Conservation (phyloP, 2,888 invertebrate species). For the Athalia circularis region DNA sequence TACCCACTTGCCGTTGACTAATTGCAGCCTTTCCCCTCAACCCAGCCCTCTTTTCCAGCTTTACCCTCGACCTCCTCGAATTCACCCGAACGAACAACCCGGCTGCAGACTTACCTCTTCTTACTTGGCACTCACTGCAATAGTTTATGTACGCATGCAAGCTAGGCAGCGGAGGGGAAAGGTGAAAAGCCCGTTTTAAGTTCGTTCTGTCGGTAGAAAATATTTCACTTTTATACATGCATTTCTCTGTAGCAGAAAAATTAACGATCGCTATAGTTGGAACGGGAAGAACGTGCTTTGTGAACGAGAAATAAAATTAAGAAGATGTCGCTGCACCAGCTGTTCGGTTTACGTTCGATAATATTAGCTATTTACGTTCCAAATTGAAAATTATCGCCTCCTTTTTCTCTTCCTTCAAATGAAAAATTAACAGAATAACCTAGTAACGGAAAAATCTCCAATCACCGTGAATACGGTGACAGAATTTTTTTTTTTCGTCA, state of each 20-base stretch:
- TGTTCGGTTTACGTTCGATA: background rate
- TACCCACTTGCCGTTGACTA: conserved; percentile 43
- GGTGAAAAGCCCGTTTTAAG: conserved; percentile 22
- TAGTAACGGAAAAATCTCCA: too few relatives aligned
- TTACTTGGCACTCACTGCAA: conserved; percentile 32
- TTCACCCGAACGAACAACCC: conserved; percentile 14
- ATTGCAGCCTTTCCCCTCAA: conserved; percentile 39
- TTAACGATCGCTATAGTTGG: conserved; percentile 12
- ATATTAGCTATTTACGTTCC: background rate
- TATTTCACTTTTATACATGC: conserved; percentile 37
- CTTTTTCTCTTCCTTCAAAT: too few relatives aligned
- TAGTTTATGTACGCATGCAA: conserved; percentile 28
- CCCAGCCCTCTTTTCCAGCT: conserved; percentile 8
- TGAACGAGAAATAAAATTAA: conserved; percentile 34
- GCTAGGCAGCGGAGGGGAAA: background rate
- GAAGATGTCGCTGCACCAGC: conserved; percentile 18
- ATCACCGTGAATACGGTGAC: too few relatives aligned
- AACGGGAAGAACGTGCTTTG: conserved; percentile 35
- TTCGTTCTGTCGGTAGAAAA: conserved; percentile 7
- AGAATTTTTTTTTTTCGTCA: too few relatives aligned
- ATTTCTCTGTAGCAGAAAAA: conserved; percentile 27
- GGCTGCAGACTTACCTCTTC: conserved; percentile 30
- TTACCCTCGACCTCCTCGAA: conserved; percentile 32
- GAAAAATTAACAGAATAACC: too few relatives aligned
- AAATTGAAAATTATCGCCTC: background rate